phyloP scores from a whole-genome alignment of 2,113 vertebrate species.

The Notiomystis cincta region DNA sequence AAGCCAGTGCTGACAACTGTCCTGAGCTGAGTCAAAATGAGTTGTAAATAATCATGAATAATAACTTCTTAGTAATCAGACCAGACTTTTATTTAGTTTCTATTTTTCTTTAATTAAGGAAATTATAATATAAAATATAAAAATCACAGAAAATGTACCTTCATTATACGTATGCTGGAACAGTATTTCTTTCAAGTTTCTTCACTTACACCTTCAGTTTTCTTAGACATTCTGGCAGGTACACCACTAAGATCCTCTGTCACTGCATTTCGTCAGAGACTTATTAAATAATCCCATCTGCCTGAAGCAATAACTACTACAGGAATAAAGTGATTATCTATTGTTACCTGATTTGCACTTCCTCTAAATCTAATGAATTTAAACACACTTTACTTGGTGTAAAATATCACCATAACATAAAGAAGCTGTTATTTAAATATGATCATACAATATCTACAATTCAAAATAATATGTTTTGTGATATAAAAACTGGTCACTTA shows the following conservation, averaged over 20 bases:
- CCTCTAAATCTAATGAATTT: conserved; percentile 40
- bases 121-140: neutral
- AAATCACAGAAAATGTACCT: neutral
- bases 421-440: neutral
- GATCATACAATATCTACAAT: neutral
- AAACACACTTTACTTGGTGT: neutral
- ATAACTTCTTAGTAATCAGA: neutral
- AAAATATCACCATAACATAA: conserved; percentile 20
- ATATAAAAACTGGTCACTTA: conserved; percentile 20
- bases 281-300: conserved; percentile 41
- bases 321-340: conserved; percentile 16
- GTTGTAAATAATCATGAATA: neutral
- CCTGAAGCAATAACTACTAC: neutral
- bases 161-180: neutral
- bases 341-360: conserved; percentile 37
- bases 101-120: neutral
- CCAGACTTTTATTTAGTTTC: neutral
- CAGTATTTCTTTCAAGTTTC: neutral
- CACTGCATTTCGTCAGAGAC: neutral
- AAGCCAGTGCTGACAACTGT: neutral
- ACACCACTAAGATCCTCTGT: neutral
- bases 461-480: neutral
- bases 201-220: neutral
- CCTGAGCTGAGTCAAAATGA: neutral
- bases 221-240: neutral